Base-by-base conservation (phyloP, 37 sponge, comb jelly and placozoan species). In the Oscarella lobularis region DNA sequence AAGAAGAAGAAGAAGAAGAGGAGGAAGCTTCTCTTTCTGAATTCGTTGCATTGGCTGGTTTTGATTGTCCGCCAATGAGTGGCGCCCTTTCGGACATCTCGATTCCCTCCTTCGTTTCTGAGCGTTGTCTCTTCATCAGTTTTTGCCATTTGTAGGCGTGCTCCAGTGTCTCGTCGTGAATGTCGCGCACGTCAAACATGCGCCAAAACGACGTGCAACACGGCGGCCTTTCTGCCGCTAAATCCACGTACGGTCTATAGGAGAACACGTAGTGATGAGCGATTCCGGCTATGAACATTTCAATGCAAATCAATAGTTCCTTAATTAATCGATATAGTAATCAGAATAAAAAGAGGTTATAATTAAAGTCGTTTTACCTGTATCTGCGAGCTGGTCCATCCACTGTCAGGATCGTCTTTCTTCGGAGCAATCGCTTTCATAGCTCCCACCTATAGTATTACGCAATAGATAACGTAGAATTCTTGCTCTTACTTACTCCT, bases 211-310 rank as follows among this genome's bases (percentile, higher is more conserved):
- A 80, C 2, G 73, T 35, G 38, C 33, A 81, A 90, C n/a, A 87
- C 85, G 0, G 80, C 85, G 36, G 79, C 71, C 73, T 74, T 6
- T 76, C 85, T 1, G 83, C 92, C 38, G 88, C 89, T 3, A 72
- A 74, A 77, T 91, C 78, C 6, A 88, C 74, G 41, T 69, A 95
- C 0, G 89, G 96, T 68, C 86, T 91, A 77, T 88, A 85, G n/a
- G 96, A 91, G 77, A 95, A 95, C 36, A 88, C 78, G 75, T 88
- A 86, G 70, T 88, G 85, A 76, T 91, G 92, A 1, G 85, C 92
- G 31, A 91, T 73, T 41, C 92, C 93, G 38, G 82, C 83, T 20
- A 86, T 31, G 33, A 95, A 82, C 96, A 95, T 95, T 78, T 95
- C 96, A 35, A 95, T 73, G 65, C 92, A 91, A 35, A 95, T 86